Conservation (phyloP, 2,888 invertebrate genomes). For the Dendrolimus houi region DNA sequence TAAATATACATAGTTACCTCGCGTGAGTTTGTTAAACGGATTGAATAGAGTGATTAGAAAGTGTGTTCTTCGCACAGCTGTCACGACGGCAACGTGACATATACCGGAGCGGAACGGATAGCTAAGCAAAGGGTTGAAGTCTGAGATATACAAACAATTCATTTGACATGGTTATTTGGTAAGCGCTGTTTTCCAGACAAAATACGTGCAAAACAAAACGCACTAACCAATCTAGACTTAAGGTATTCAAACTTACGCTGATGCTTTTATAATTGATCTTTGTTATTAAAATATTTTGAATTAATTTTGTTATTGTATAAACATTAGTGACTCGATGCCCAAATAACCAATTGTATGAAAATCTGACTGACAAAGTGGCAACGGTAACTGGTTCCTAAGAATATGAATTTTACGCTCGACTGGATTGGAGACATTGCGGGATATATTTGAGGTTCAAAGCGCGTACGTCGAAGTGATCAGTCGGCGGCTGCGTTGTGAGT, state of each 20-base stretch:
- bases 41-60: constrained; percentile 70
- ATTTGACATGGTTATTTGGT: constrained; percentile 55
- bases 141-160: constrained; percentile 56
- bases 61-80: constrained; percentile 58
- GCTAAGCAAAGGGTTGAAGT: constrained; percentile 58
- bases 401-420: constrained; percentile 35
- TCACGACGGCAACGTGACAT: constrained; percentile 64
- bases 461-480: constrained; percentile 31
- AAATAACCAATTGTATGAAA: constrained; percentile 1
- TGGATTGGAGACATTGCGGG: constrained; percentile 41
- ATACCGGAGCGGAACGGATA: constrained; percentile 68
- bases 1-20: background rate
- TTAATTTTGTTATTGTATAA: no score
- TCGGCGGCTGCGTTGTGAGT: constrained; percentile 43
- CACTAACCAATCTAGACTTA: no score
- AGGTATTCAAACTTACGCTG: no score
- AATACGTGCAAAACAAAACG: no score
- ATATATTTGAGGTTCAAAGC: constrained; percentile 42
- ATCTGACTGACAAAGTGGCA: constrained; percentile 2
- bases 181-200: constrained; percentile 40
- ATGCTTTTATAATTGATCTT: no score
- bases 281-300: no score
- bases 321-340: constrained; percentile 6
- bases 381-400: constrained; percentile 12
- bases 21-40: constrained; percentile 22